Evolutionary conservation across 2,888 invertebrate species (phyloP), one percentile per base, ranked within the genome.

Genomic region (Ethmia dodecea): DNA sequence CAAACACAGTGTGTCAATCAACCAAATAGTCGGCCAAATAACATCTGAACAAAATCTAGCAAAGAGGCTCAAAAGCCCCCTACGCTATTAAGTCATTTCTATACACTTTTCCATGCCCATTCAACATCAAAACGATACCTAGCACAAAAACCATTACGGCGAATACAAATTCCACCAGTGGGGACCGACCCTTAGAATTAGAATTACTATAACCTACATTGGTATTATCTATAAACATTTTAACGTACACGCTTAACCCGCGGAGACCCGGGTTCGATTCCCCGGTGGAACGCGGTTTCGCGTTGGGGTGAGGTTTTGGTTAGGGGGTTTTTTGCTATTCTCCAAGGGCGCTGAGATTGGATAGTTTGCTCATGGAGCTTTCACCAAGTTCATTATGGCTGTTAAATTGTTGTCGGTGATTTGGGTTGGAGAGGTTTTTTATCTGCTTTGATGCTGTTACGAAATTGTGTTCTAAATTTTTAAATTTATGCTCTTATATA

Each of bases 151-250:
- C 70, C 59, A 76, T 76, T 73, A 72, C 61, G 59, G 50, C 71
- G 68, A 73, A 74, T 72, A 67, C 67, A 63, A 72, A 83, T 83
- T 72, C 80, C 76, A 55, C 60, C 63, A 72, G 69, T 57, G 71
- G 71, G 70, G 58, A 36, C 40, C 26, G 10, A 26, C 66, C 73
- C 69, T 63, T 59, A 49, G 46, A 63, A 72, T 69, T 63, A 75
- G 75, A 73, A 75, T 76, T 73, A 77, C 76, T 75, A 79, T 81
- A 77, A 71, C 72, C 66, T 70, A 70, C 64, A 74, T 68, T 53
- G 61, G 78, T 67, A 80, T 86, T 83, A 84, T 84, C 81, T 84
- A 77, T 84, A 84, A 86, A 83, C 83, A 84, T 86, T 84, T 83
- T 80, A 84, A 71, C 78, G 75, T 75, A 64, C 61, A 51, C 79